Evolutionary conservation across 2,888 invertebrate species (phyloP), one percentile per base, ranked within the genome.

Genomic region (Pristionchus exspectatus): DNA sequence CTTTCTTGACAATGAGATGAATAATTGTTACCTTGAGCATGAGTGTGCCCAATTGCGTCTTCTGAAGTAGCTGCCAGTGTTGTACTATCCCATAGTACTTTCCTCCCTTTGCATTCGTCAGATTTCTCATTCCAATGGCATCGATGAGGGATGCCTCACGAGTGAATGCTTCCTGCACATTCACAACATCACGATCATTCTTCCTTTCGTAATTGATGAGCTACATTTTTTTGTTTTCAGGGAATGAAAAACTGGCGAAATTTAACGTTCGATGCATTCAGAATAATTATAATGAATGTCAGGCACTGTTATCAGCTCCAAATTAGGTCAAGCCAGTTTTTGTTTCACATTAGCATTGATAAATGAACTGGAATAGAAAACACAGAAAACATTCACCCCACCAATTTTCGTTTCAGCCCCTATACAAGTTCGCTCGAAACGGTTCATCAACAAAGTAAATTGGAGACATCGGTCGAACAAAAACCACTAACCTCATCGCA

Each of bases 11-110:
- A 9, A 9, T 50, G 12, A 50, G 9, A 44, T 81, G 9, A 18
- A 38, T 33, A 44, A 81, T 44, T 0, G 9, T 21, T 24, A 88
- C 87, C 87, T 88, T 88, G 38, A 89, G 66, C 89, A 89, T 81
- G 44, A 89, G 66, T 14, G 89, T 89, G 16, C 89, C 89, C 66
- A 89, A 33, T 14, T 81, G 83, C 10, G 89, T 81, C 89, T 66
- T 56, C 63, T 59, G 81, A 5, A 66, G 24, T 24, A 81, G 66
- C 27, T 33, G 83, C 89, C 89, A 89, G 30, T 38, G 44, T 9
- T 10, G 24, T 18, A 66, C 63, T 2, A 21, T 21, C 2, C 89
- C 89, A 66, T 89, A 89, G 63, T 54, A 66, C 83, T 81, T 89
- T 10, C 89, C 89, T 27, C 38, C 81, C 83, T 83, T 81, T n/a